Percentiles rank a stretch among this genome's conserved stretches.
phyloP scores from a whole-genome alignment of 2,888 invertebrate genomes.

The Caenorhabditis angaria region DNA sequence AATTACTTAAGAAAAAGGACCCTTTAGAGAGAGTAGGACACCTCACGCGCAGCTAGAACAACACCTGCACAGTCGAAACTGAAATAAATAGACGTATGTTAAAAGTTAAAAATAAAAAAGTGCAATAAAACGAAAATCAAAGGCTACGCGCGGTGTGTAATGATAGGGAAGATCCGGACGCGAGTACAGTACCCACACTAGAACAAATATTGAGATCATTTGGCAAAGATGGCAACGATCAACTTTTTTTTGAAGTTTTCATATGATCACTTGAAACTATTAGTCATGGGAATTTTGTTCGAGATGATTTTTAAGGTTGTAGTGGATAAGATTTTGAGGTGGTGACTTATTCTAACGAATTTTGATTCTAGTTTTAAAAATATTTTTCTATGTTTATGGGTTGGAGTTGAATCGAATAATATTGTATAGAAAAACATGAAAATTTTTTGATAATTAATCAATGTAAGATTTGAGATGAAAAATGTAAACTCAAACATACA shows the following conservation, averaged over 20 bases:
- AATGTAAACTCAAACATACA: no score
- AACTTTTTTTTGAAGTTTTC: slow-evolving; percentile 1
- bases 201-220: background rate
- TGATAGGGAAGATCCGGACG: background rate
- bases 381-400: no score
- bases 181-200: background rate
- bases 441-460: no score
- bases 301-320: no score
- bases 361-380: no score
- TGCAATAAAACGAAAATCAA: background rate
- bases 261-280: background rate
- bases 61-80: slow-evolving; percentile 46
- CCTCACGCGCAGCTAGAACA: slow-evolving; percentile 38
- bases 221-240: background rate
- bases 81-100: slow-evolving; percentile 13
- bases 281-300: no score
- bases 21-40: slow-evolving; percentile 17
- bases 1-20: background rate
- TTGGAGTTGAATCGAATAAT: no score
- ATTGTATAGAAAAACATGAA: no score
- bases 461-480: no score
- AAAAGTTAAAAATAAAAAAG: background rate
- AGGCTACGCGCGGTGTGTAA: background rate
- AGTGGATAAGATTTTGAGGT: no score
- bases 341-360: no score